phyloP scores from a whole-genome alignment of 2,113 vertebrate genomes.

The Hemiprocne comata region DNA sequence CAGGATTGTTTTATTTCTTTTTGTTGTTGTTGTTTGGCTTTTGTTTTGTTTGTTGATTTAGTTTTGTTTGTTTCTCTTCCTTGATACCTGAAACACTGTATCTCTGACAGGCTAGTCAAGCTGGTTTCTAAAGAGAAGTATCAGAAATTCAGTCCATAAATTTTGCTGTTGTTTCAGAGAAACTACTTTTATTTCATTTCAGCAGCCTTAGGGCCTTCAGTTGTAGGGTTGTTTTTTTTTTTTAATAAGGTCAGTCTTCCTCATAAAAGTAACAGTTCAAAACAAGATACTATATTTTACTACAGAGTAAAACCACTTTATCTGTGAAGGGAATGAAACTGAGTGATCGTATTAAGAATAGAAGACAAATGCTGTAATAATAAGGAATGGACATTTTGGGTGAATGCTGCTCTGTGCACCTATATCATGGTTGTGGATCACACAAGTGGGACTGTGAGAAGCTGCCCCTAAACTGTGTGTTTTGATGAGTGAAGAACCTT shows the following conservation, averaged over 20 bases:
- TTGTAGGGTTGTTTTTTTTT: neutral
- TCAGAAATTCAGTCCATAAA: neutral
- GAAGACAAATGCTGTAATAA: neutral
- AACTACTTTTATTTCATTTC: neutral
- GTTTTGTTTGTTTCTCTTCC: neutral
- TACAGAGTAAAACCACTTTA: neutral
- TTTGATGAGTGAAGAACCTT: neutral
- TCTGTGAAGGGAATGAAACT: neutral
- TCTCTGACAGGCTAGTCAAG: neutral
- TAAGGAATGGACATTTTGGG: neutral
- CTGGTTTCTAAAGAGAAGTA: neutral
- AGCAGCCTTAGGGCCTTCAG: neutral
- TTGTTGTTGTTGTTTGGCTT: neutral
- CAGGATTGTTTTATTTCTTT: neutral
- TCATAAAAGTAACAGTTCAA: neutral
- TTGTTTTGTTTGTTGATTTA: neutral
- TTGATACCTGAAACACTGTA: neutral
- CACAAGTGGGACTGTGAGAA: neutral
- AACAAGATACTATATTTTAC: neutral
- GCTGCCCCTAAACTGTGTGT: neutral
- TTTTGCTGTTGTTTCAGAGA: neutral
- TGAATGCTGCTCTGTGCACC: neutral
- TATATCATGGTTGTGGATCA: neutral
- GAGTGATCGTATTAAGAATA: neutral
- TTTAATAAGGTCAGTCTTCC: neutral